Evolutionary conservation across 2,797 vertebrate genomes (phyloP), one percentile per base, ranked within the genome.

Genomic region (Mus caroli): DNA sequence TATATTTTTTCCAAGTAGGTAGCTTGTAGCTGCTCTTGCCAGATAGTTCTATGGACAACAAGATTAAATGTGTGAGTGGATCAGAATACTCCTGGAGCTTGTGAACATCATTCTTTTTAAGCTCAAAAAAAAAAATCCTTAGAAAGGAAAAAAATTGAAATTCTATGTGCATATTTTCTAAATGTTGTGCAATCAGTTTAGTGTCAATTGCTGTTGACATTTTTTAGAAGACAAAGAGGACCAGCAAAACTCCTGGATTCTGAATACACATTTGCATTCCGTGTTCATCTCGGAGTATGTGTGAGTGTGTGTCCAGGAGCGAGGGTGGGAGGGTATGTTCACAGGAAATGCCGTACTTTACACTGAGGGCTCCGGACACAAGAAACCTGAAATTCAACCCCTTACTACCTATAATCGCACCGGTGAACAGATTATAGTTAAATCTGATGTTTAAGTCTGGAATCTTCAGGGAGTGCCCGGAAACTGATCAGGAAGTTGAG

Each of bases 51-150:
- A 17, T 40, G 14, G 56, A 80, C 75, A 46, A n/a, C 20, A 52
- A 34, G 50, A 71, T 20, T 34, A 46, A 82, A 92, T 54, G 13
- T 17, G 13, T 17, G 37, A 91, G 28, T 0, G 6, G 60, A 10
- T 19, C n/a, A 83, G 67, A 50, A 4, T 26, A n/a, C 50, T 46
- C 2, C 31, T 58, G 46, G 26, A 56, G n/a, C 28, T 40, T 50
- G 34, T 14, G n/a, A 62, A 43, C 80, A 91, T 76, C 60, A 52
- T 31, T 50, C 76, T 94, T 78, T 69, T 46, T 3, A 62, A 62
- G n/a, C 37, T 83, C 54, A 85, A 62, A 71, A 88, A 31, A 60
- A 92, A 79, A 88, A 75, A 88, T 76, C 40, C 56, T 60, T 58
- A 85, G 15, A 20, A 24, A 94, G 64, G 46, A 56, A 26, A 34